Evolutionary conservation across 2,888 invertebrate genomes (phyloP).

Genomic region (Harpagoxenus sublaevis): DNA sequence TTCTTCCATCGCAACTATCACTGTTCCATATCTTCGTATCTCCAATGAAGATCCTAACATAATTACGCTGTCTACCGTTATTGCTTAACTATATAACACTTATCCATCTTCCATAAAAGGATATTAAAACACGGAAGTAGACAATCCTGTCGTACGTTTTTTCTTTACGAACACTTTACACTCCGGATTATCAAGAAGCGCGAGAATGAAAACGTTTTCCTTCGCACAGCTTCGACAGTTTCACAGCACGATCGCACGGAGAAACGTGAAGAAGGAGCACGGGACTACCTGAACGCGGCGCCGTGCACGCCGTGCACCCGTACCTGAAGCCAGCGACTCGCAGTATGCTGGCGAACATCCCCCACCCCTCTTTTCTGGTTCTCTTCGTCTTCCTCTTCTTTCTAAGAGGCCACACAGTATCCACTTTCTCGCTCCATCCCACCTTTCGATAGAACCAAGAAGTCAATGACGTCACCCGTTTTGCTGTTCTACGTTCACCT

Average conservation of each 20-base stretch:
- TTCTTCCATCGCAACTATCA: neutral
- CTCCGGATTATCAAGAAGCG: neutral
- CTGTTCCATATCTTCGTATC: neutral
- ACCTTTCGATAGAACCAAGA: conserved; percentile 75
- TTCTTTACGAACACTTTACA: neutral
- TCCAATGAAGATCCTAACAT: neutral
- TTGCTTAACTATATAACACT: neutral
- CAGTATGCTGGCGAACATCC: conserved; percentile 82
- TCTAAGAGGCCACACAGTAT: conserved; percentile 56
- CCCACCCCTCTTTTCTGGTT: conserved; percentile 77
- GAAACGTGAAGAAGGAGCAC: conserved; percentile 69
- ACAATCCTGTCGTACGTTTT: neutral
- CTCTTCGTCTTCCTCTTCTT: conserved; percentile 68
- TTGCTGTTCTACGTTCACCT: conserved; percentile 81
- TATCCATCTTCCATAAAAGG: neutral
- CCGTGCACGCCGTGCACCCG: conserved; percentile 75
- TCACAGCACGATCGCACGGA: conserved; percentile 53
- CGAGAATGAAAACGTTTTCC: conserved; percentile 6
- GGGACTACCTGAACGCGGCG: conserved; percentile 80
- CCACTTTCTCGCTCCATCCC: conserved; percentile 58
- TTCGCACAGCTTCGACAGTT: neutral
- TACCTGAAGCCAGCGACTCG: conserved; percentile 83
- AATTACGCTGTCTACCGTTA: neutral
- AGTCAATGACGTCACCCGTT: conserved; percentile 81
- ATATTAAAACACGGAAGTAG: neutral